Percentiles rank a stretch among this genome's conserved stretches.
Evolutionary conservation across 2,888 invertebrate genomes (phyloP).

Genomic region (Scaptomyza caliginosa): DNA sequence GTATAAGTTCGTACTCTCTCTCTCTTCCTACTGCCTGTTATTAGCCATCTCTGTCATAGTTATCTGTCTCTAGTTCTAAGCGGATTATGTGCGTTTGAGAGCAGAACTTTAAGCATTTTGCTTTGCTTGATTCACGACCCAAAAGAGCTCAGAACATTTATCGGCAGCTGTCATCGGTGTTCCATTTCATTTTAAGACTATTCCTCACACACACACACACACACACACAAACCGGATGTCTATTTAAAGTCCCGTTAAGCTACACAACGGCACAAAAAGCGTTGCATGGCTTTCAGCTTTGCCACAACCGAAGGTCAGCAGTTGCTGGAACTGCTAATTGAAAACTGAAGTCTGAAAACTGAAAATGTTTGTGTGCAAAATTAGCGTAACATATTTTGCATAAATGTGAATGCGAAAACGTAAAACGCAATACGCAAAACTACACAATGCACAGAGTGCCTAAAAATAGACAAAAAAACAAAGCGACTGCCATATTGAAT

Average conservation of each 20-base stretch:
- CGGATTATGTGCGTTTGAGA: constrained; percentile 40
- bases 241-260: constrained; percentile 25
- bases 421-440: constrained; percentile 27
- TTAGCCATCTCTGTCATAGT: not conserved
- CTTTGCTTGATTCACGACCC: constrained; percentile 29
- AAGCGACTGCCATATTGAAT: constrained; percentile 21
- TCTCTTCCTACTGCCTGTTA: not conserved
- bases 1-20: not conserved
- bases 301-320: constrained; percentile 23
- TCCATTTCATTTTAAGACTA: constrained; percentile 10
- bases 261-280: constrained; percentile 14
- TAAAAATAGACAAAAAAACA: constrained; percentile 45
- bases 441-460: constrained; percentile 16
- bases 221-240: constrained; percentile 30
- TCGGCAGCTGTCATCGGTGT: constrained; percentile 48
- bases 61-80: constrained; percentile 19
- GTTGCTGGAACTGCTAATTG: constrained; percentile 48
- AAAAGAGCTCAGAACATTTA: constrained; percentile 25
- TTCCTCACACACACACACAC: not conserved
- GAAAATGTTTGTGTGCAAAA: constrained; percentile 40
- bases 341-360: constrained; percentile 39
- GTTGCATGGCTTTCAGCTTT: not conserved
- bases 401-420: constrained; percentile 31
- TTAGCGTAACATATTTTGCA: constrained; percentile 44
- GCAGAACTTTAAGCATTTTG: constrained; percentile 26